Percentiles rank a stretch among this genome's conserved stretches.
phyloP scores from a whole-genome alignment of 1,140 invertebrate species.

The Zaprionus ornatus region DNA sequence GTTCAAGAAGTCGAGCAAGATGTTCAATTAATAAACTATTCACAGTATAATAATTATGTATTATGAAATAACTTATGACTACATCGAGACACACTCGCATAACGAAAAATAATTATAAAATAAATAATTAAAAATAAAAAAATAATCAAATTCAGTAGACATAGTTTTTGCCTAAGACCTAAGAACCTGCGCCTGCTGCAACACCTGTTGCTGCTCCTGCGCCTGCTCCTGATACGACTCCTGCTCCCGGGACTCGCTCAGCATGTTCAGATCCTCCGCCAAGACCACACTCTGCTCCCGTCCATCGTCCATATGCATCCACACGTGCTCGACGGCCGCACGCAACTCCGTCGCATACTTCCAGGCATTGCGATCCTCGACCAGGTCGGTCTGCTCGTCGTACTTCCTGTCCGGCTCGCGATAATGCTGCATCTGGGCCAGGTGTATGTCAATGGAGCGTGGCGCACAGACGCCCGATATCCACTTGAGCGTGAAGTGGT shows the following conservation, averaged over 20 bases:
- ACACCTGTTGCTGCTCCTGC: slow-evolving; percentile 35
- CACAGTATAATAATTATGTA: too few species aligned
- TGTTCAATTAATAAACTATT: too few species aligned
- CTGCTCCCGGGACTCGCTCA: slow-evolving; percentile 37
- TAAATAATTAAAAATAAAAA: slow-evolving; percentile 1
- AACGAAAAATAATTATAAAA: not conserved
- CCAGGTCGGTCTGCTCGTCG: slow-evolving; percentile 26
- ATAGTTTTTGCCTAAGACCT: not conserved
- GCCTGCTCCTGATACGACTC: slow-evolving; percentile 29
- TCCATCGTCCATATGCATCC: slow-evolving; percentile 59
- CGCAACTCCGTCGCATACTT: slow-evolving; percentile 50
- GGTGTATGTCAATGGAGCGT: not conserved
- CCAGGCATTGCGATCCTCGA: slow-evolving; percentile 60
- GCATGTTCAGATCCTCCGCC: slow-evolving; percentile 39
- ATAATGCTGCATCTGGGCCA: slow-evolving; percentile 72
- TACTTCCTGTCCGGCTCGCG: slow-evolving; percentile 58
- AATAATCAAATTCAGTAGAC: not conserved
- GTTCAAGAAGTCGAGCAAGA: too few species aligned
- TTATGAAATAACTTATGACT: too few species aligned
- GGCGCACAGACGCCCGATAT: slow-evolving; percentile 38
- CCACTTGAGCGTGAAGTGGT: slow-evolving; percentile 64
- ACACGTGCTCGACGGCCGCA: slow-evolving; percentile 47
- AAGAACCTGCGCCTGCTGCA: slow-evolving; percentile 3
- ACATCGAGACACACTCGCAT: too few species aligned
- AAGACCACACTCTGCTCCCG: slow-evolving; percentile 13